Base-by-base conservation (phyloP, 2,113 vertebrate genomes). In the Caretta caretta region DNA sequence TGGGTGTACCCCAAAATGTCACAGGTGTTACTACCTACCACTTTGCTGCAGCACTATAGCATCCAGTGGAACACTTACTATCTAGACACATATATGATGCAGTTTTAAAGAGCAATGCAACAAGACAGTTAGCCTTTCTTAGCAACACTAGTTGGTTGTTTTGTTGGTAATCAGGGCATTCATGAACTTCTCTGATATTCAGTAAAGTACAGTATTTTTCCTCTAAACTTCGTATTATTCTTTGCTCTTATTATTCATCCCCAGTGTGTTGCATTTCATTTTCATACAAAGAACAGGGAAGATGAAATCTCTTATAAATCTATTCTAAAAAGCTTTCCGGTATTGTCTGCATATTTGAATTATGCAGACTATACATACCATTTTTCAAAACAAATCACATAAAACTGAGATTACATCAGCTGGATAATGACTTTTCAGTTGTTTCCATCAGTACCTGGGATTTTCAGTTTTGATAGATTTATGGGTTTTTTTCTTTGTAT, bases 141-240 rank as follows among this genome's bases (percentile, higher is more conserved):
- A 72, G 1, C 0, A 87, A 76, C 5, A 48, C 22, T 0, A 6
- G 83, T 86, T 87, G 20, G 14, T 80, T 84, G 46, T 48, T 53
- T 49, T 75, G 27, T 29, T 80, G 72, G 42, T 53, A 84, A 88
- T 87, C 75, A 85, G 8, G 3, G 13, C 72, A 59, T 93, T 88
- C 19, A 76, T 48, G 20, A 82, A 7, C 2, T n/a, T 86, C 80
- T 80, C 8, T n/a, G 86, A 87, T n/a, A 31, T 27, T 49, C 5
- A 51, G 4, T 65, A 78, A 89, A 86, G 35, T 19, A 42, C 19
- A 92, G 51, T 1, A 20, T 0, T n/a, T 85, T 85, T 90, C 1
- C 10, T 9, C 2, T 91, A 12, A 54, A 8, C 9, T 2, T 0
- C n/a, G 14, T 19, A 35, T 88, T 0, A 0, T 1, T 72, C 25